Conservation (phyloP, 53 echinoderm and acorn worm genomes). For the Hippasteria phrygiana region DNA sequence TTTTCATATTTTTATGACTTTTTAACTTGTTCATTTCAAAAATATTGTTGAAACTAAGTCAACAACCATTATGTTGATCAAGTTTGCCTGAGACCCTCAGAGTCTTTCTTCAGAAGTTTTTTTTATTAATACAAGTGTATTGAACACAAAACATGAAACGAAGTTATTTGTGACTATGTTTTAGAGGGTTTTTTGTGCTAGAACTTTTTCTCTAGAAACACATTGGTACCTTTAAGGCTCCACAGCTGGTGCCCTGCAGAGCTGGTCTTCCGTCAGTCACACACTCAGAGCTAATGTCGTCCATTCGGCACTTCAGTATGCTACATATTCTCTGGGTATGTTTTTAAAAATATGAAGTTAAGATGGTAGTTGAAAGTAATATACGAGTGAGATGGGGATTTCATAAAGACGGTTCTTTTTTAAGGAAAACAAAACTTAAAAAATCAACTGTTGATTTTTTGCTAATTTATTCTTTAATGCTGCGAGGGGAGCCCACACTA, state of each 20-base stretch:
- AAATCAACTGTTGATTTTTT: background rate
- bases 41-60: too few relatives aligned
- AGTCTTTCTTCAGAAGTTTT: too few relatives aligned
- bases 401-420: background rate
- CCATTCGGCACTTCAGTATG: slow-evolving; percentile 58
- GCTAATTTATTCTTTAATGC: too few relatives aligned
- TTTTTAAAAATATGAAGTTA: background rate
- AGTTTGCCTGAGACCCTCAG: too few relatives aligned
- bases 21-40: too few relatives aligned
- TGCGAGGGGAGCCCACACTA: too few relatives aligned
- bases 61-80: too few relatives aligned
- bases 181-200: background rate
- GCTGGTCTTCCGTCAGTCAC: slow-evolving; percentile 69
- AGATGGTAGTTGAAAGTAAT: too few relatives aligned
- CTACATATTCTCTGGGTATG: slow-evolving; percentile 59
- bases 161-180: background rate
- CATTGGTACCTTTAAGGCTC: slow-evolving; percentile 6
- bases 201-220: too few relatives aligned
- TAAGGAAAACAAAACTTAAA: background rate
- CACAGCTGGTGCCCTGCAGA: slow-evolving; percentile 79
- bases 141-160: background rate
- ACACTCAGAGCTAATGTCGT: slow-evolving; percentile 16
- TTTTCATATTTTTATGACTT: too few relatives aligned
- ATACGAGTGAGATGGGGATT: background rate
- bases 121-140: background rate